A percentile compares a stretch with the other conserved stretches of the same genome.
Conservation (phyloP, 2,888 invertebrate species). For the Zhengitettix transpicula region DNA sequence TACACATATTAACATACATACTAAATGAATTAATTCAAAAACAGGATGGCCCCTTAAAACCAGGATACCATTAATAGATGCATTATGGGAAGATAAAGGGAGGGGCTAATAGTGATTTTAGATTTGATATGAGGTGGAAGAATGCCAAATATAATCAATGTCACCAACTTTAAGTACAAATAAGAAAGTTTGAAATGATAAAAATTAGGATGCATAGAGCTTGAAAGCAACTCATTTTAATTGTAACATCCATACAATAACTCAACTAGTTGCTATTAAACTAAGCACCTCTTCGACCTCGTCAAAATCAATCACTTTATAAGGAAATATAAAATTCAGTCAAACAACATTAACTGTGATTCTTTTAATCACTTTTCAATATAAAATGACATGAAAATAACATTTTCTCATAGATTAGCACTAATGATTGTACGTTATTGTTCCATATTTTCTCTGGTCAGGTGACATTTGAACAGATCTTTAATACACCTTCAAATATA, state of each 20-base stretch:
- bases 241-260: background rate
- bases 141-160: background rate
- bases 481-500: background rate
- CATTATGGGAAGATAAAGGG: background rate
- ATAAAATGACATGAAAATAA: constrained; percentile 10
- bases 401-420: constrained; percentile 7
- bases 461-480: constrained; percentile 1
- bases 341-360: background rate
- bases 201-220: background rate
- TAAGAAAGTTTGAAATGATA: background rate
- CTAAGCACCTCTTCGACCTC: background rate
- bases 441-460: constrained; percentile 9
- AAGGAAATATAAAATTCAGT: constrained; percentile 6
- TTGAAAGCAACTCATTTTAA: background rate
- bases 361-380: constrained; percentile 3
- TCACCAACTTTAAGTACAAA: too few relatives aligned
- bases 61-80: constrained; percentile 8
- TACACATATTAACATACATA: background rate
- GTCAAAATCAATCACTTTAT: background rate
- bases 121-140: background rate
- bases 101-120: background rate
- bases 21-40: constrained; percentile 4
- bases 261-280: background rate
- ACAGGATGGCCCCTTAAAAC: constrained; percentile 5
- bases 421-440: constrained; percentile 11